These are phyloP conservation scores for Notodonta ziczac DNA, from an alignment of 2,888 invertebrate genomes.

Conservation along the genomic window DNA sequence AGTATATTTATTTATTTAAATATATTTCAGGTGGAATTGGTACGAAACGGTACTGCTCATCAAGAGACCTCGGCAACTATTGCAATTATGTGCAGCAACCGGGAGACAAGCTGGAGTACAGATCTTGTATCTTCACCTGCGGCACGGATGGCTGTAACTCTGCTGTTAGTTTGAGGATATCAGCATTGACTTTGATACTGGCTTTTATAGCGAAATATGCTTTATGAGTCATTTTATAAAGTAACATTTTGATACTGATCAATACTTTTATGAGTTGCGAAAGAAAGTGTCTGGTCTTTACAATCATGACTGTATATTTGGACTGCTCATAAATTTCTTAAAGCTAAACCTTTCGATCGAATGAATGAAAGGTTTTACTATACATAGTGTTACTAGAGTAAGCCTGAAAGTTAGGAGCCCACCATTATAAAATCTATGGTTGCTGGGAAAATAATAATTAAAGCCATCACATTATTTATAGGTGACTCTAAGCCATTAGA, in stretches of 20 bases:
- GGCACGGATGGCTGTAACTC: constrained; percentile 92
- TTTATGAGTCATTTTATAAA: background rate
- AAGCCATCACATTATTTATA: too few species aligned
- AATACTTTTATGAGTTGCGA: too few species aligned
- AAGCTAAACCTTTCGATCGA: too few species aligned
- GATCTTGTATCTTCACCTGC: constrained; percentile 95
- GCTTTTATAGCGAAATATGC: background rate
- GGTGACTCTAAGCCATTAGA: too few species aligned
- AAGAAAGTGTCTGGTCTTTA: too few species aligned
- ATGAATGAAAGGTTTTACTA: too few species aligned
- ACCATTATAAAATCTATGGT: too few species aligned
- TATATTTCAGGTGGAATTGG: constrained; percentile 91
- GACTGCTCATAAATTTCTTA: too few species aligned
- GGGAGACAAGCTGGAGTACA: constrained; percentile 93
- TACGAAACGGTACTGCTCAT: constrained; percentile 94
- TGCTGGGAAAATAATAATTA: too few species aligned
- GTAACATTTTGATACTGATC: background rate
- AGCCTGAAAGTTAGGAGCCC: too few species aligned
- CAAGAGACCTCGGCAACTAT: constrained; percentile 93
- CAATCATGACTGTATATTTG: too few species aligned
- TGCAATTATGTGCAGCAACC: constrained; percentile 94
- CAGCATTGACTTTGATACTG: constrained; percentile 36
- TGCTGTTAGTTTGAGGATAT: constrained; percentile 57
- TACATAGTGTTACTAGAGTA: too few species aligned
- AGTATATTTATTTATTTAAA: background rate